Evolutionary conservation across 2,113 vertebrate species (phyloP), one percentile per base, ranked within the genome.

Genomic region (Thunnus maccoyii): DNA sequence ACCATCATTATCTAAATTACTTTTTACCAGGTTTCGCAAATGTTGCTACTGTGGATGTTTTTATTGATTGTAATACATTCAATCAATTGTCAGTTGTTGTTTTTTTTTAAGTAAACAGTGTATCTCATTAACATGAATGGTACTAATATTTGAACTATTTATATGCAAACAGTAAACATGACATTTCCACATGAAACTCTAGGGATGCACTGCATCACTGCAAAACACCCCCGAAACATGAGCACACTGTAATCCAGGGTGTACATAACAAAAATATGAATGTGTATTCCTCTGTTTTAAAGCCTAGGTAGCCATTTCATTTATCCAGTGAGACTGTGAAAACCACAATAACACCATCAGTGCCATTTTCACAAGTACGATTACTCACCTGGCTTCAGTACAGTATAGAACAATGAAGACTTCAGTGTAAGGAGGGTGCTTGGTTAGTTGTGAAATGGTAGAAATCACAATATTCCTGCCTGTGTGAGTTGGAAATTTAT

Each of bases 301-400:
- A 58, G 27, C 3, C 50, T 11, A 51, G 50, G 44, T 25, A 1
- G 6, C 36, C 48, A 5, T n/a, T 20, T 5, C 61, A 55, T 54
- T 72, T 41, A 22, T 62, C 48, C 61, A n/a, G 14, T 5, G 22
- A 52, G 52, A 32, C n/a, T 25, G 27, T 46, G 32, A 41, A 41
- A 41, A 41, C 8, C 7, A 10, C 36, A 41, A 41, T 41, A 48
- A 27, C 61, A 22, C 44, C 44, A 41, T 32, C 30, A 72, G 46
- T 22, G 25, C 9, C 1, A 14, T 74, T 52, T 66, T 69, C 72
- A 41, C 63, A 58, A 8, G 0, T 56, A 2, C 7, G 73, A 70
- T 81, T 50, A 66, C 69, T 81, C 32, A 27, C 58, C 60, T 52
- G 12, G 27, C 46, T 36, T 56, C 54, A 4, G 64, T 41, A 41